These are phyloP conservation scores for Podabrus alpinus DNA, from an alignment of 2,888 invertebrate species.

Conservation along the genomic window DNA sequence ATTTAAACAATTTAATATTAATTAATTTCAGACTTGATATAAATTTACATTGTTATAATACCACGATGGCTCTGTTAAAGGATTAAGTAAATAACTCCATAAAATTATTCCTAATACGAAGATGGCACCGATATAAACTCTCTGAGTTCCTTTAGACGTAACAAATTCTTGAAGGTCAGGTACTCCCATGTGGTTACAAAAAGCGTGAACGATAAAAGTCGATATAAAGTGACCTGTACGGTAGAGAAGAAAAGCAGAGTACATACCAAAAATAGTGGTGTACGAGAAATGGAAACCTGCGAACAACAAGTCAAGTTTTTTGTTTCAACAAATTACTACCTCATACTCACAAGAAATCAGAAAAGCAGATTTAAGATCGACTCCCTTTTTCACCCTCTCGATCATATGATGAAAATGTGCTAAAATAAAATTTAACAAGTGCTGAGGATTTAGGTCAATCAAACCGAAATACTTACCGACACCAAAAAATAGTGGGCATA, in stretches of 20 bases:
- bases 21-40: slow-evolving; percentile 9
- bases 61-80: slow-evolving; percentile 70
- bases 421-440: slow-evolving; percentile 39
- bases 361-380: slow-evolving; percentile 70
- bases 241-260: slow-evolving; percentile 89
- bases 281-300: slow-evolving; percentile 86
- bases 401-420: slow-evolving; percentile 92
- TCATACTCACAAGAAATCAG: slow-evolving; percentile 70
- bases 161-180: slow-evolving; percentile 81
- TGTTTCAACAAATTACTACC: not conserved
- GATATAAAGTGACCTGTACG: slow-evolving; percentile 90
- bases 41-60: slow-evolving; percentile 42
- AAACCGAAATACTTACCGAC: slow-evolving; percentile 63
- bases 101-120: slow-evolving; percentile 76
- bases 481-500: slow-evolving; percentile 91
- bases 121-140: slow-evolving; percentile 65
- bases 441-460: not conserved
- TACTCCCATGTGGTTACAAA: slow-evolving; percentile 97
- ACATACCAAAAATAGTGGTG: slow-evolving; percentile 91
- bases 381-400: slow-evolving; percentile 75
- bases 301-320: slow-evolving; percentile 26
- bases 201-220: slow-evolving; percentile 87
- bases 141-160: slow-evolving; percentile 61
- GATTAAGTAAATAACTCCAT: slow-evolving; percentile 78
- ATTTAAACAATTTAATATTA: not conserved